Evolutionary conservation across 2,113 vertebrate genomes (phyloP).

Genomic region (Circaetus cinerascens): DNA sequence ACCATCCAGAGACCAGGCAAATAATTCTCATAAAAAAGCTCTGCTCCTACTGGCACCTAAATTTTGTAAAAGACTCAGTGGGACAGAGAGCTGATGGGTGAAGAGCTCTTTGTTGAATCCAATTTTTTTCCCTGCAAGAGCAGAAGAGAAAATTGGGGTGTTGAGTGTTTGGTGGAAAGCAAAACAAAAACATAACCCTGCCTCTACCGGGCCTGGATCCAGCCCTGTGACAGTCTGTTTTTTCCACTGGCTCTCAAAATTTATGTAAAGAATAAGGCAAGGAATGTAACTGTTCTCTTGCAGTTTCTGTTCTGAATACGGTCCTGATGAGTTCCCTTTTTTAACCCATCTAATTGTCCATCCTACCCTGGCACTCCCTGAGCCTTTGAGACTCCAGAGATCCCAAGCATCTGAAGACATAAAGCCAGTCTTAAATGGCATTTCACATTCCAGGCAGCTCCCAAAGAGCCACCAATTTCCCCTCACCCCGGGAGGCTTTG

Average conservation of each 20-base stretch:
- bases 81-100: not conserved
- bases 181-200: constrained; percentile 19
- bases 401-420: not conserved
- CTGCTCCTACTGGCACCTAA: not conserved
- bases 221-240: not conserved
- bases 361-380: not conserved
- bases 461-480: constrained; percentile 45
- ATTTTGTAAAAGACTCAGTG: not conserved
- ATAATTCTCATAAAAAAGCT: not conserved
- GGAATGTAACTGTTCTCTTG: not conserved
- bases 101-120: not conserved
- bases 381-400: not conserved
- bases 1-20: not conserved
- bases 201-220: not conserved
- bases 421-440: not conserved
- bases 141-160: not conserved
- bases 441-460: constrained; percentile 53
- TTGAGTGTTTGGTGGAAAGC: constrained; percentile 25
- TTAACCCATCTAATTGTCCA: not conserved
- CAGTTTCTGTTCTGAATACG: constrained; percentile 2
- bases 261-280: constrained; percentile 24
- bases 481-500: not conserved
- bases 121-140: not conserved
- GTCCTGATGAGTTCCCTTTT: not conserved
- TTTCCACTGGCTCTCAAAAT: constrained; percentile 32